phyloP scores from a whole-genome alignment of 2,113 vertebrate species.

The Melanotaenia duboulayi region DNA sequence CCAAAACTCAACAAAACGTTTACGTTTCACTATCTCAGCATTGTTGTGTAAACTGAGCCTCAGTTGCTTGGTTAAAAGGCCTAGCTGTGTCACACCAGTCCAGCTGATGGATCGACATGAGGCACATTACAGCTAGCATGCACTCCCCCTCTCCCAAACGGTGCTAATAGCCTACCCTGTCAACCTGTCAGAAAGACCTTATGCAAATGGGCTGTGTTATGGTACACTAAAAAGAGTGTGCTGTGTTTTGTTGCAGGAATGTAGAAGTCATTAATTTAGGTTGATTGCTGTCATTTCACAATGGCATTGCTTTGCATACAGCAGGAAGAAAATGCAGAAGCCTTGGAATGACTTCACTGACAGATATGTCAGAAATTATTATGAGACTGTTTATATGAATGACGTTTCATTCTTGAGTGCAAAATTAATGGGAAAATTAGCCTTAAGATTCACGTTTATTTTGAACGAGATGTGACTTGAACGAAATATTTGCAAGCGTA shows the following conservation, averaged over 20 bases:
- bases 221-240: conserved; percentile 31
- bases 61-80: conserved; percentile 19
- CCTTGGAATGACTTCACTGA: conserved; percentile 60
- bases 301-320: conserved; percentile 78
- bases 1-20: too few relatives aligned
- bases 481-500: neutral
- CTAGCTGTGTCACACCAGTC: conserved; percentile 11
- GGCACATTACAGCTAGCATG: conserved; percentile 30
- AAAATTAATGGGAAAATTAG: conserved; percentile 16
- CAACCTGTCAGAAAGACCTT: conserved; percentile 50
- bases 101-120: conserved; percentile 31
- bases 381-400: conserved; percentile 45
- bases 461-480: conserved; percentile 17
- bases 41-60: too few relatives aligned
- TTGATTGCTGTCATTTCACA: conserved; percentile 65
- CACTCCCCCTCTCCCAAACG: conserved; percentile 35
- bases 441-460: conserved; percentile 10
- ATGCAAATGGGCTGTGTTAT: conserved; percentile 26
- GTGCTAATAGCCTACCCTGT: conserved; percentile 35
- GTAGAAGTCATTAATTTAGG: conserved; percentile 72
- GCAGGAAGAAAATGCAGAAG: conserved; percentile 59
- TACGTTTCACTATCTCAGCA: too few relatives aligned
- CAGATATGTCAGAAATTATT: conserved; percentile 54
- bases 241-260: conserved; percentile 47
- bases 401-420: conserved; percentile 14